Evolutionary conservation across 2,113 vertebrate genomes (phyloP), one percentile per base, ranked within the genome.

Genomic region (Anarrhichthys ocellatus): DNA sequence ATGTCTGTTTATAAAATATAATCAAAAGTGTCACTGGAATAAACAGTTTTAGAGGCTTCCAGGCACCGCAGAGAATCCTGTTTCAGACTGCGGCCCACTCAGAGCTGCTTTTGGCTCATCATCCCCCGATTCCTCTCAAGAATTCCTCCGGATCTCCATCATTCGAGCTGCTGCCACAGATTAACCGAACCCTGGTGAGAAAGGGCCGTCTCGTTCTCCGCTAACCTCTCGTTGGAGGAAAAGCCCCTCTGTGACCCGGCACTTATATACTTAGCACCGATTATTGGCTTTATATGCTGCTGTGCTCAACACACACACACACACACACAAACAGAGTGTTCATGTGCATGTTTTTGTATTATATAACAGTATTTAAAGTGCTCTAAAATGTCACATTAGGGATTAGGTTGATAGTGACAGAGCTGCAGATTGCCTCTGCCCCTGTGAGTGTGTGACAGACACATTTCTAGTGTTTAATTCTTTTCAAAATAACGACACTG

Each of bases 291-390:
- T 48, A 32, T 56, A 38, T 27, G 17, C 29, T n/a, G 61, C 54
- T 73, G 29, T 44, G 40, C 27, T 40, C 63, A 54, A 48, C 9
- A 44, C 62, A 80, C 34, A 36, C 9, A 44, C 1, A 29, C 42
- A 42, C 2, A 24, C n/a, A 24, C 7, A 9, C 9, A 14, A 17
- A 5, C 15, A 8, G 9, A 7, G 56, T 56, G 40, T 56, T 14
- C 29, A 46, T 22, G 29, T 52, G n/a, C 22, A 40, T 64, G 62
- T 56, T 83, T 88, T 32, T 66, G 29, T 52, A 44, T 90, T 88
- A 91, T 74, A 68, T 89, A 87, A 89, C 44, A 76, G 50, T 67
- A 50, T 87, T 88, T 70, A 88, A 87, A 82, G 83, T 75, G 85
- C 78, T 88, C 63, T 63, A 80, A 84, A 78, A 91, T 86, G 88